These are phyloP conservation scores for Saccostrea cuccullata DNA, from an alignment of 1,140 invertebrate species.

Conservation along the genomic window DNA sequence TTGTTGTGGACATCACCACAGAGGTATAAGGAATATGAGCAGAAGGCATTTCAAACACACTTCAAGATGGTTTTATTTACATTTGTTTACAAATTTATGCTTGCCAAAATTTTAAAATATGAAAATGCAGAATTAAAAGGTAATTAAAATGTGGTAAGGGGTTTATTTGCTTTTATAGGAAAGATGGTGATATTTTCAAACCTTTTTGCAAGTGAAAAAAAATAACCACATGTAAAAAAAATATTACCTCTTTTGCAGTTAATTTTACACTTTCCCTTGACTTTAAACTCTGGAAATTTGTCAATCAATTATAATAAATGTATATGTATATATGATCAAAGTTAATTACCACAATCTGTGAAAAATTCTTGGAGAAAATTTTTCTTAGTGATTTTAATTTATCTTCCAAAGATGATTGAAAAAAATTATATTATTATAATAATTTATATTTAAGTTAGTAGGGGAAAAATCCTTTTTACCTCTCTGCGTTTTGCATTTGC, in stretches of 20 bases:
- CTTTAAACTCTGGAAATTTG: slow-evolving; percentile 14
- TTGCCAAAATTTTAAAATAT: too few relatives aligned
- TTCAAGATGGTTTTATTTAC: too few relatives aligned
- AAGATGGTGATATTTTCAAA: neutral
- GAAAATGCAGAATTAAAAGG: too few relatives aligned
- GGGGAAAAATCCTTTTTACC: neutral
- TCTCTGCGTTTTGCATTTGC: neutral
- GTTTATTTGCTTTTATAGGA: too few relatives aligned
- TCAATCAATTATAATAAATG: neutral
- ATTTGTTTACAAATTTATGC: too few relatives aligned
- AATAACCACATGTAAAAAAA: neutral
- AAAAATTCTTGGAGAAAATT: neutral
- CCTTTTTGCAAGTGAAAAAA: neutral
- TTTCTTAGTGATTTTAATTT: neutral
- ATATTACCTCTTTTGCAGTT: neutral
- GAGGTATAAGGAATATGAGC: too few relatives aligned
- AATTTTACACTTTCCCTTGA: slow-evolving; percentile 14
- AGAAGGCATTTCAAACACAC: too few relatives aligned
- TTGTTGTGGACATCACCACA: too few relatives aligned
- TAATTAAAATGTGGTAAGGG: too few relatives aligned
- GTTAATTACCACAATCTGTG: neutral
- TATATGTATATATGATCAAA: neutral
- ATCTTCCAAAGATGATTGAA: neutral
- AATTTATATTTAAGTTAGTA: neutral
- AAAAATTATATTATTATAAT: neutral